phyloP scores from a whole-genome alignment of 2,113 vertebrate species.

The Ariopsis seemanni region DNA sequence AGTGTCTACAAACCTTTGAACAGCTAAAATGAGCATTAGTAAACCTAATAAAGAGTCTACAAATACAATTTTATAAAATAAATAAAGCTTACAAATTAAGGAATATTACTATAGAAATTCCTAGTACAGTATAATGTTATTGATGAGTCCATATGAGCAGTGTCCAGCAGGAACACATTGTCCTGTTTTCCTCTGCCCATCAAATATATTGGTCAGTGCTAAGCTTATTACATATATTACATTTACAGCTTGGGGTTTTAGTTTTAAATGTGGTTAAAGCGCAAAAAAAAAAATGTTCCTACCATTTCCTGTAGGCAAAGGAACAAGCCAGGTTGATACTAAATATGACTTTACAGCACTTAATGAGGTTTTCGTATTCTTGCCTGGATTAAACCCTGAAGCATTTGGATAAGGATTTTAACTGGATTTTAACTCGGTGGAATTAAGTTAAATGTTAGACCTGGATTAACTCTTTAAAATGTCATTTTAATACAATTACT shows the following conservation, averaged over 20 bases:
- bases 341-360: conserved; percentile 8
- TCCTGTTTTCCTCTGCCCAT: neutral
- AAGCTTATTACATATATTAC: neutral
- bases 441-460: conserved; percentile 2
- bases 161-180: neutral
- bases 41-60: neutral
- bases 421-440: neutral
- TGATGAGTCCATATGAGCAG: neutral
- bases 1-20: neutral
- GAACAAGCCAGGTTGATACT: neutral
- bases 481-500: neutral
- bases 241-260: neutral
- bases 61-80: neutral
- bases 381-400: neutral
- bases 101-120: neutral
- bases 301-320: neutral
- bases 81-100: neutral
- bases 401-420: conserved; percentile 16
- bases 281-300: neutral
- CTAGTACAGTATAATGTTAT: neutral
- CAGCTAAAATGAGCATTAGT: neutral
- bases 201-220: neutral
- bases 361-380: conserved; percentile 6
- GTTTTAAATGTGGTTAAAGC: neutral
- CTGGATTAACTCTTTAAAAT: neutral